phyloP scores from a whole-genome alignment of 1,140 invertebrate species.

The Babylonia areolata region DNA sequence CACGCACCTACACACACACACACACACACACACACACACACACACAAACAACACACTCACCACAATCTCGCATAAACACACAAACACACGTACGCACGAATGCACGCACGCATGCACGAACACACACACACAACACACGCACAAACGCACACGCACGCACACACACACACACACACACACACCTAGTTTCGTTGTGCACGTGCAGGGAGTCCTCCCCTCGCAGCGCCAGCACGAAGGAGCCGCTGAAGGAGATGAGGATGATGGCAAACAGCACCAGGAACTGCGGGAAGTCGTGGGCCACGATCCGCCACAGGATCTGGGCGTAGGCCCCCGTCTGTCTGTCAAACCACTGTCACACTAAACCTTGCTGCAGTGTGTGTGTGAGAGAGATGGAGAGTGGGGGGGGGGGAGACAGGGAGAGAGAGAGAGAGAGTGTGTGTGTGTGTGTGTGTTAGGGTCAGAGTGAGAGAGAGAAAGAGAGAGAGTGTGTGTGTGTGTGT shows the following conservation, averaged over 20 bases:
- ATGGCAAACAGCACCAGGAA: constrained; percentile 62
- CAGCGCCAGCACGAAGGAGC: constrained; percentile 58
- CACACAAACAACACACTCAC: background rate
- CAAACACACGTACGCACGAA: background rate
- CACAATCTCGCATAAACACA: background rate
- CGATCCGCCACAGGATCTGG: constrained; percentile 64
- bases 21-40: background rate
- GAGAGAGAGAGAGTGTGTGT: no score
- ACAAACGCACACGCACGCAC: no score
- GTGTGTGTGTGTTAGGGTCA: no score
- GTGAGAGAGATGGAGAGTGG: no score
- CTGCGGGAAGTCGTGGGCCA: constrained; percentile 62
- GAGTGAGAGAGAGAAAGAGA: no score
- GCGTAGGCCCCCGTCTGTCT: constrained; percentile 68
- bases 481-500: no score
- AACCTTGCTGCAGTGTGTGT: no score
- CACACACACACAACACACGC: no score
- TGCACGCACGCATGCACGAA: no score
- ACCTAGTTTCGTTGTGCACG: constrained; percentile 53
- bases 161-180: no score
- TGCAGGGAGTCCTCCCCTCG: constrained; percentile 58
- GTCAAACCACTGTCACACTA: no score
- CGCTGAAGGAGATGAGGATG: constrained; percentile 63
- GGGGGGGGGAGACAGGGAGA: no score
- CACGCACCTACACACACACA: background rate